phyloP scores from a whole-genome alignment of 2,797 vertebrate genomes.

The Tokudaia muenninki region DNA sequence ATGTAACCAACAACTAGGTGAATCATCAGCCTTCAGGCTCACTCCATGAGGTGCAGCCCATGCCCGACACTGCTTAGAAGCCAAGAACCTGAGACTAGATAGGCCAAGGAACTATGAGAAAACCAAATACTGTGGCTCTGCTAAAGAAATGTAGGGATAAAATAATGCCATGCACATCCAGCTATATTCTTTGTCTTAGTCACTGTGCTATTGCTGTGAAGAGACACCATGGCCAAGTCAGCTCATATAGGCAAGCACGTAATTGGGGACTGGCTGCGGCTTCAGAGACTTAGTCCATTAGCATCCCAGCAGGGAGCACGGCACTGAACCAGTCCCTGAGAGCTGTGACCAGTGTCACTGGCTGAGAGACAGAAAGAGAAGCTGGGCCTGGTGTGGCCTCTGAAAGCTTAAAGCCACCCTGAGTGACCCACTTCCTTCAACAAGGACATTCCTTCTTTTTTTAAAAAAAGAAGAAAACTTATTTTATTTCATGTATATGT shows the following conservation, averaged over 20 bases:
- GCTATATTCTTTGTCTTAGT: background rate
- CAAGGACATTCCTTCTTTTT: too few relatives aligned
- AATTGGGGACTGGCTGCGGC: background rate
- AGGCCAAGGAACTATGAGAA: background rate
- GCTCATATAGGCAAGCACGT: background rate
- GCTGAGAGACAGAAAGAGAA: background rate
- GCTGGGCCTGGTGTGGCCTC: background rate
- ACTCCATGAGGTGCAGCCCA: background rate
- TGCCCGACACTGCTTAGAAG: background rate
- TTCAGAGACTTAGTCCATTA: background rate
- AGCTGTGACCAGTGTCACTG: too few relatives aligned
- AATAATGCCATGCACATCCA: background rate
- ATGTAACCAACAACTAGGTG: background rate
- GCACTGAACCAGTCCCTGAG: background rate
- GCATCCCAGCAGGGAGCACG: background rate
- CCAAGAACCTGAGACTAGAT: background rate
- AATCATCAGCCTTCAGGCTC: background rate
- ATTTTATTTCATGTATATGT: background rate
- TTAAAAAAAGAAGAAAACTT: too few relatives aligned
- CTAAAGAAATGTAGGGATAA: background rate
- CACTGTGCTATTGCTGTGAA: background rate
- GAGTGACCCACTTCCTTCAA: background rate
- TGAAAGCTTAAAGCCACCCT: background rate
- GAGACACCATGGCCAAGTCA: background rate
- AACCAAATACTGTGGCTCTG: background rate